A percentile compares a stretch with the other conserved stretches of the same genome.
Conservation (phyloP, 2,888 invertebrate species). For the Taenaris catops region DNA sequence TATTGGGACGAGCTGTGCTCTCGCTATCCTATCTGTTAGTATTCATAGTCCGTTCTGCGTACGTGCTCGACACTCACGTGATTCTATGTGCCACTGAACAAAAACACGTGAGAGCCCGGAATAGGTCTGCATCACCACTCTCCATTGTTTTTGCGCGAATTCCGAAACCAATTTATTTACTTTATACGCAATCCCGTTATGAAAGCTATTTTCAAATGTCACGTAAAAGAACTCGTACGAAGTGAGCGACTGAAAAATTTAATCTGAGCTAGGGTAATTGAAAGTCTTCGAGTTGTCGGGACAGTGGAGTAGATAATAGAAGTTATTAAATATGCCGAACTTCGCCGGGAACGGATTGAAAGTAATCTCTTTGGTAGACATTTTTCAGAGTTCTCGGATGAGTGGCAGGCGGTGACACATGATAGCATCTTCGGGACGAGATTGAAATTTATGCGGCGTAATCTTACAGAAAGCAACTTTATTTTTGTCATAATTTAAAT, state of each 20-base stretch:
- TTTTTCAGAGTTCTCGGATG: constrained; percentile 49
- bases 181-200: constrained; percentile 20
- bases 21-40: constrained; percentile 46
- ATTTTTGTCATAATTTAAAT: too few relatives aligned
- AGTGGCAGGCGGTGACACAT: constrained; percentile 33
- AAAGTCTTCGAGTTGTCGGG: constrained; percentile 46
- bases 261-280: constrained; percentile 49
- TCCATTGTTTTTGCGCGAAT: constrained; percentile 20
- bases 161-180: constrained; percentile 14
- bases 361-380: constrained; percentile 58
- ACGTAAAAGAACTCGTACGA: constrained; percentile 21
- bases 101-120: constrained; percentile 48
- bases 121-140: constrained; percentile 38
- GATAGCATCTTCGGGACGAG: constrained; percentile 48
- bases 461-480: too few relatives aligned
- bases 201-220: constrained; percentile 9
- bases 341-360: constrained; percentile 55
- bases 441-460: constrained; percentile 51
- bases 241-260: constrained; percentile 29
- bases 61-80: constrained; percentile 56
- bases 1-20: constrained; percentile 51
- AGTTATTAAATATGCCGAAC: constrained; percentile 65
- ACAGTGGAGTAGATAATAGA: constrained; percentile 57
- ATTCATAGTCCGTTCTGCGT: constrained; percentile 42
- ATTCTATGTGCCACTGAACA: constrained; percentile 55